Base-by-base conservation (phyloP, 2,113 vertebrate species). In the Xiphias gladius region DNA sequence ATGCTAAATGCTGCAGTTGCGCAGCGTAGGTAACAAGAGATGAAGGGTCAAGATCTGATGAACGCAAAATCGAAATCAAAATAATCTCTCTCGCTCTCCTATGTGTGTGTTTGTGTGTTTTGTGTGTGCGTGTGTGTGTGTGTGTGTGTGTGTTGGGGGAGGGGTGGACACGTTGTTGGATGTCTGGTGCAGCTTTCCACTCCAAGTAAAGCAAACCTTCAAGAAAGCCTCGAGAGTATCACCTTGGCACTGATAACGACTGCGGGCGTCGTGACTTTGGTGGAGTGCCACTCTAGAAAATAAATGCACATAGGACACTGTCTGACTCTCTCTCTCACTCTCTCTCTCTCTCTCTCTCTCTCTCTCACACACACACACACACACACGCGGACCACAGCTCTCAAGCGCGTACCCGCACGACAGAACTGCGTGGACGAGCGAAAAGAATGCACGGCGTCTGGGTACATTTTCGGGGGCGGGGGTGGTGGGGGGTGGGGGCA, bases 211-310 rank as follows among this genome's bases (percentile, higher is more conserved):
- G 37, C 7, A 41, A 76, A 73, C 73, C 58, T 71, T 54, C 20
- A 76, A 68, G 52, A 71, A 69, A 86, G 35, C 95, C 95, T 95
- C 94, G 95, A 96, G 96, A 98, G 97, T 95, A 97, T 96, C 96
- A 95, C 95, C 95, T 95, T 94, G 78, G 96, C 96, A 95, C 96
- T 96, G 96, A 96, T 96, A 97, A 96, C 96, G 96, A 96, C 96
- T 96, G 91, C 87, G 94, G 95, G 96, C 95, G 95, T 96, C 95
- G 94, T 90, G 20, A 61, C 71, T 61, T 80, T 84, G 74, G 96
- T 96, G 94, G 94, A 94, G 94, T 94, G 92, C 69, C 82, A 89
- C 63, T 55, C 48, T 43, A 24, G 28, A 62, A n/a, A 76, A 83
- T 68, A 63, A 75, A 80, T 28, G 62, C 58, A 24, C 67, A 13